Evolutionary conservation across 2,113 vertebrate species (phyloP).

Genomic region (Fregetta grallaria): DNA sequence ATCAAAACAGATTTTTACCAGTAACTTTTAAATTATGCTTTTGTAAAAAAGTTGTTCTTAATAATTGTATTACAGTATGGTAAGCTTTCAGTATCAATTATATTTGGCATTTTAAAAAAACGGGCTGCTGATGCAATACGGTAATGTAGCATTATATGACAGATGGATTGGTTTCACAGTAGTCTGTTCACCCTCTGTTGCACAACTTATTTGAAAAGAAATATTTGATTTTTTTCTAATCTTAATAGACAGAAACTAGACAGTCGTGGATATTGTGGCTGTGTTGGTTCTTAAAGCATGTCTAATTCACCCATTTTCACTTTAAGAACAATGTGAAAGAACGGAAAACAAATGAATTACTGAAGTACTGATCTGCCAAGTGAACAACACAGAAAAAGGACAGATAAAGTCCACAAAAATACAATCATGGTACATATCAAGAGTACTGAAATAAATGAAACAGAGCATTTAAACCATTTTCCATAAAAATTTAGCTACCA

Average conservation of each 20-base stretch:
- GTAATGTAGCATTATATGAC: background rate
- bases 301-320: background rate
- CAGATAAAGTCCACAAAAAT: background rate
- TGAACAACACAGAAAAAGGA: background rate
- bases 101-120: background rate
- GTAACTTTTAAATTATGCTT: background rate
- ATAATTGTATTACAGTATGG: background rate
- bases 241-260: background rate
- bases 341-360: background rate
- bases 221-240: background rate
- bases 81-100: background rate
- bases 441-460: background rate
- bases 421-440: background rate
- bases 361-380: background rate
- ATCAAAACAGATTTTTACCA: background rate
- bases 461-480: background rate
- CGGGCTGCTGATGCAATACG: background rate
- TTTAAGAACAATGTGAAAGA: background rate
- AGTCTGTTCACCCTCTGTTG: background rate
- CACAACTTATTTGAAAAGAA: slow-evolving; percentile 21
- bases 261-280: background rate
- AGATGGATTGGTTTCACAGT: background rate
- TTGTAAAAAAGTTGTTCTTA: background rate
- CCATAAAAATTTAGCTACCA: background rate
- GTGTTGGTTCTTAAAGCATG: background rate